Evolutionary conservation across 92 coral and sea anemone genomes (phyloP).

Genomic region (Palythoa heliodiscus): DNA sequence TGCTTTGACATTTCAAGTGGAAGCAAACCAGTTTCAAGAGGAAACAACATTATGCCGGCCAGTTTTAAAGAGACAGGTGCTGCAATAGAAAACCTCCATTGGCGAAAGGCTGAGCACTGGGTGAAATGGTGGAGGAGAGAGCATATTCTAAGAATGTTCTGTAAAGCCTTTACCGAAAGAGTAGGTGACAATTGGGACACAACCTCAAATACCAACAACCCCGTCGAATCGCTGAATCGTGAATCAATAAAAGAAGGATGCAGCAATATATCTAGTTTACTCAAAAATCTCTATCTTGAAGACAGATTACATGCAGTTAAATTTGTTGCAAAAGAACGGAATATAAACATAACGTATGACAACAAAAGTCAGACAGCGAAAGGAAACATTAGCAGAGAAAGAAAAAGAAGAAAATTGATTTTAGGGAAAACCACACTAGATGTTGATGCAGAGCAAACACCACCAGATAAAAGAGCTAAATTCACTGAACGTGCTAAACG

Average conservation of each 20-base stretch:
- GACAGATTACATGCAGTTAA: constrained; percentile 52
- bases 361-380: background rate
- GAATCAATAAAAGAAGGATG: constrained; percentile 51
- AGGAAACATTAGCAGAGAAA: background rate
- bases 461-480: constrained; percentile 51
- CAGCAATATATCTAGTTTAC: constrained; percentile 50
- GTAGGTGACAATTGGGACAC: constrained; percentile 59
- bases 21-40: constrained; percentile 10
- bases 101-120: constrained; percentile 46
- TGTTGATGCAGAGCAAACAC: constrained; percentile 22
- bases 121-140: constrained; percentile 56
- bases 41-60: constrained; percentile 33
- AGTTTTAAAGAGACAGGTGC: background rate
- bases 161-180: constrained; percentile 43
- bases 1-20: constrained; percentile 48
- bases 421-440: background rate
- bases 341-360: constrained; percentile 16
- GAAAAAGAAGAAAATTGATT: background rate
- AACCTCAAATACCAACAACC: constrained; percentile 51
- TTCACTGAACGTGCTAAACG: background rate
- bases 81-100: background rate
- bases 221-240: constrained; percentile 58
- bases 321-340: constrained; percentile 45
- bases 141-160: constrained; percentile 44
- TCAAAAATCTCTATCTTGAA: constrained; percentile 57